Evolutionary conservation across 2,888 invertebrate species (phyloP).

Genomic region (Polydrusus tereticollis): DNA sequence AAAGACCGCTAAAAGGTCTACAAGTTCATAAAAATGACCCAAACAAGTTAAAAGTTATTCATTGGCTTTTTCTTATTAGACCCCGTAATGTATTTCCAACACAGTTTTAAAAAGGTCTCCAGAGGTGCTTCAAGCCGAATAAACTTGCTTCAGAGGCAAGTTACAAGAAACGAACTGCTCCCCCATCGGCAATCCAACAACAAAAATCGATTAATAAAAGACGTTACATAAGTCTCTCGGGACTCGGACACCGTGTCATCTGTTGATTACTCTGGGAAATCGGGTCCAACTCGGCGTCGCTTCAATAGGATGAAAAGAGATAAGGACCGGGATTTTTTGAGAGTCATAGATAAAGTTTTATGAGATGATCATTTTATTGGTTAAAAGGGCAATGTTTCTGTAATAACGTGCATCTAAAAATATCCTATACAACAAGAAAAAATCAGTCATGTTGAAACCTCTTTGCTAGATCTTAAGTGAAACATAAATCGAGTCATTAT

Average conservation of each 20-base stretch:
- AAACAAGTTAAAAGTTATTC: neutral
- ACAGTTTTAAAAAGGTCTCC: conserved; percentile 37
- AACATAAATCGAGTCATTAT: too few relatives aligned
- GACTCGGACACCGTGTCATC: conserved; percentile 41
- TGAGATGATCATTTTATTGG: neutral
- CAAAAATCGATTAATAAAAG: conserved; percentile 47
- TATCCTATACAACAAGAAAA: too few relatives aligned
- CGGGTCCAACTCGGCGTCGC: conserved; percentile 11
- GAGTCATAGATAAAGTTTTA: conserved; percentile 9
- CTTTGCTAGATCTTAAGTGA: too few relatives aligned
- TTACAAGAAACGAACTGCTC: conserved; percentile 45
- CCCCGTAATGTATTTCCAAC: conserved; percentile 15
- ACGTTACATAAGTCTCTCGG: conserved; percentile 40
- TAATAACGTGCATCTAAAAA: neutral
- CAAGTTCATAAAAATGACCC: neutral
- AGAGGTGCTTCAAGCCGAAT: conserved; percentile 29
- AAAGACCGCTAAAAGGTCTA: too few relatives aligned
- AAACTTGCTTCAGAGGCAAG: conserved; percentile 37
- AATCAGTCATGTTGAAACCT: too few relatives aligned
- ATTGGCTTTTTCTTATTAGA: conserved; percentile 1
- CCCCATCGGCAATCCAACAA: conserved; percentile 43
- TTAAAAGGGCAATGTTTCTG: neutral
- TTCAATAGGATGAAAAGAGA: conserved; percentile 4
- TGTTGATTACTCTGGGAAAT: conserved; percentile 43
- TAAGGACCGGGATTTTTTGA: conserved; percentile 8